Evolutionary conservation across 1,140 invertebrate species (phyloP).

Genomic region (Heliconius eleuchia): DNA sequence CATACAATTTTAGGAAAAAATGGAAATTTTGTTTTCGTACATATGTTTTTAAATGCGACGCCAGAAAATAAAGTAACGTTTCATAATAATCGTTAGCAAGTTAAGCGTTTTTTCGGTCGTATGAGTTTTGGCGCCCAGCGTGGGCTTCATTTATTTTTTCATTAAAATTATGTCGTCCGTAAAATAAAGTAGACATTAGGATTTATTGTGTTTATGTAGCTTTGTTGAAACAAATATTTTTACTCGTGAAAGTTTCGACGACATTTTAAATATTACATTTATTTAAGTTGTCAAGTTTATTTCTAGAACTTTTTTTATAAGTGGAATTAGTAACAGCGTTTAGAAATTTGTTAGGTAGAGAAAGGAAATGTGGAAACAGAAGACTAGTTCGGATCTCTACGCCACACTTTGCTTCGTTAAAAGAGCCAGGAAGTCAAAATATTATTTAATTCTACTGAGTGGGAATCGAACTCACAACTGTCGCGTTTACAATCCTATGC

Average conservation of each 20-base stretch:
- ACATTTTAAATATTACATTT: background rate
- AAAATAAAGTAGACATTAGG: background rate
- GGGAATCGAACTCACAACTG: no score
- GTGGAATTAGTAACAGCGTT: no score
- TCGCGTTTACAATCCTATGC: no score
- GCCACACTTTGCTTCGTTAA: no score
- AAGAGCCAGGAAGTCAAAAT: no score
- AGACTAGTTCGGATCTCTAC: no score
- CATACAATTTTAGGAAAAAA: constrained; percentile 8
- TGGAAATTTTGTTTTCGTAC: background rate
- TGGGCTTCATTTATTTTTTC: constrained; percentile 8
- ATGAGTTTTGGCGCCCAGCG: constrained; percentile 15
- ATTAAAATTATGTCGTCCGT: background rate
- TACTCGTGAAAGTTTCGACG: background rate
- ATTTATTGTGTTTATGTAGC: background rate
- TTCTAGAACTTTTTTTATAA: background rate
- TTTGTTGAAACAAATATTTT: background rate
- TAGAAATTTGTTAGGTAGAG: no score
- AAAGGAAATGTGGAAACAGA: no score
- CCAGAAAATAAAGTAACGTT: constrained; percentile 6
- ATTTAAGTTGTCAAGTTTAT: background rate
- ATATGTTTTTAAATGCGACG: background rate
- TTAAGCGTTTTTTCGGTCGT: constrained; percentile 1
- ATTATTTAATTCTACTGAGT: no score
- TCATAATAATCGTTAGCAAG: constrained; percentile 13